These are phyloP conservation scores for Megaceryle torquata DNA, from an alignment of 2,113 vertebrate species.

Conservation along the genomic window DNA sequence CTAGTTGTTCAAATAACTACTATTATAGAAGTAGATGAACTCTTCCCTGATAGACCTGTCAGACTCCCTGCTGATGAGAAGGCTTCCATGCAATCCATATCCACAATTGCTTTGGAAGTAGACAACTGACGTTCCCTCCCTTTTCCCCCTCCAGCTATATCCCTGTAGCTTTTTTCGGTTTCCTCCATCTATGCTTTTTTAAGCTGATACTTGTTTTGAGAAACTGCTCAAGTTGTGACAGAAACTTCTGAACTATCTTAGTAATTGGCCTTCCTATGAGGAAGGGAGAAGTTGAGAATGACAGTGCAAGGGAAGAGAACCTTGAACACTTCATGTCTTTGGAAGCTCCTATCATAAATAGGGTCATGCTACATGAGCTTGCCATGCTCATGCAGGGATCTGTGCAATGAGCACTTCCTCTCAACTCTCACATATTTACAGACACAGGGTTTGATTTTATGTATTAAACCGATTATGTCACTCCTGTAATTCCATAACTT, in stretches of 20 bases:
- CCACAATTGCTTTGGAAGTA: conserved; percentile 50
- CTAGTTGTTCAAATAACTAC: conserved; percentile 59
- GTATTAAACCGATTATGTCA: background rate
- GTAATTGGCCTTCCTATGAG: conserved; percentile 38
- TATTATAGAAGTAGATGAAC: conserved; percentile 62
- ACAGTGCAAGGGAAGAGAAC: conserved; percentile 13
- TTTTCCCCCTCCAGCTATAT: conserved; percentile 15
- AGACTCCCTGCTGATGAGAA: conserved; percentile 56
- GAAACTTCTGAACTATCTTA: conserved; percentile 24
- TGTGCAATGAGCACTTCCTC: background rate
- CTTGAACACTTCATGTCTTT: background rate
- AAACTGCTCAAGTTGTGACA: conserved; percentile 42
- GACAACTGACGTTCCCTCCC: background rate
- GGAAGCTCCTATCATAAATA: background rate
- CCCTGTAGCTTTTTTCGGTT: background rate
- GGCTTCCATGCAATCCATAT: conserved; percentile 41
- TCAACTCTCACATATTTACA: background rate
- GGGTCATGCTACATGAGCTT: accelerated
- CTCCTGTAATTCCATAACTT: background rate
- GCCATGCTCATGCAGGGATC: background rate
- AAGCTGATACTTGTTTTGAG: conserved; percentile 50
- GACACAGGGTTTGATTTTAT: background rate
- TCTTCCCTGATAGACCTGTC: conserved; percentile 62
- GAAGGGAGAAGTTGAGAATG: conserved; percentile 9
- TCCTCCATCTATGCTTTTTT: conserved; percentile 8